Evolutionary conservation across 1,140 invertebrate genomes (phyloP).

Genomic region (Ganaspis sp.): DNA sequence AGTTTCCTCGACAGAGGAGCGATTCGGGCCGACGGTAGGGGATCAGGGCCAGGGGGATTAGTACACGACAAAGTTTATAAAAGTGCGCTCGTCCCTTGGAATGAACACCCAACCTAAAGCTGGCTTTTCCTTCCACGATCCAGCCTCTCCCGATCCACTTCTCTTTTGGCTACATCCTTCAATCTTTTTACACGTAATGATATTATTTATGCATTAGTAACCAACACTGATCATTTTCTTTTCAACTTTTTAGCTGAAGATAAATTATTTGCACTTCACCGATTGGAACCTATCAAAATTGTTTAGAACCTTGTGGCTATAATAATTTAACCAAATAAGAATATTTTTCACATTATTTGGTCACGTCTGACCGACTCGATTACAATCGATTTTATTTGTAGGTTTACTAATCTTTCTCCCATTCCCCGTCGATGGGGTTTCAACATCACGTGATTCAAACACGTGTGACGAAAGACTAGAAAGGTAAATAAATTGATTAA

Average conservation of each 20-base stretch:
- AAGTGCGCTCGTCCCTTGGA: conserved; percentile 63
- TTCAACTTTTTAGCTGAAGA: too few relatives aligned
- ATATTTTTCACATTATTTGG: conserved; percentile 17
- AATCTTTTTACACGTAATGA: conserved; percentile 55
- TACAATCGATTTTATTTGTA: too few relatives aligned
- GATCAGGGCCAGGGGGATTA: conserved; percentile 70
- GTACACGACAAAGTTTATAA: conserved; percentile 74
- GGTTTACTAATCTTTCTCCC: too few relatives aligned
- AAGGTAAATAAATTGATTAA: too few relatives aligned
- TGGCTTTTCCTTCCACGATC: conserved; percentile 45
- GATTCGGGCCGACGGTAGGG: conserved; percentile 51
- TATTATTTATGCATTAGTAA: conserved; percentile 51
- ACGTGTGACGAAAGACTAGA: too few relatives aligned
- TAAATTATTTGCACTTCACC: too few relatives aligned
- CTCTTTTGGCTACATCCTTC: conserved; percentile 35
- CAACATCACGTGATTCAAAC: too few relatives aligned
- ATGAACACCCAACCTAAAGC: conserved; percentile 54
- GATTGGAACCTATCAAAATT: too few relatives aligned
- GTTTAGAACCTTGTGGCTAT: too few relatives aligned
- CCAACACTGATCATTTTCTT: conserved; percentile 15
- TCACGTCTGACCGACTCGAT: too few relatives aligned
- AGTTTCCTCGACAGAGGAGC: conserved; percentile 66
- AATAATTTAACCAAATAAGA: too few relatives aligned
- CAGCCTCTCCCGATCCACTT: conserved; percentile 38
- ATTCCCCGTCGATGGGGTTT: too few relatives aligned